Evolutionary conservation across 2,888 invertebrate species (phyloP), one percentile per base, ranked within the genome.

Genomic region (Alloscopus bannaensis): DNA sequence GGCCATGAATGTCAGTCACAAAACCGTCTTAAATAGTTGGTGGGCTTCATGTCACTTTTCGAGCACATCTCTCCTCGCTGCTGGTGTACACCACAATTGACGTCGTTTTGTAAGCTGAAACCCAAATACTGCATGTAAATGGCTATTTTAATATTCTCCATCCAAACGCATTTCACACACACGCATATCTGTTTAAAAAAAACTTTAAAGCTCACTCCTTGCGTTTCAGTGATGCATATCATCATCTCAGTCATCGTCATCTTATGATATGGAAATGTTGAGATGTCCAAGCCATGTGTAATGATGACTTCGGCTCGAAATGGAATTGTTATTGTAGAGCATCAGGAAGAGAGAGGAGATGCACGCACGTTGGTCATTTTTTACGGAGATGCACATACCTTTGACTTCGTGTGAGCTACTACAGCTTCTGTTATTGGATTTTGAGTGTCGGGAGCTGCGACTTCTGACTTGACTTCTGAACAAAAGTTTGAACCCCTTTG

Each of bases 21-120:
- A 71, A 78, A 71, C 59, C 52, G 78, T 57, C 65, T 52, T 78
- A 78, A 78, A 78, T 78, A 59, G 83, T 70, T 81, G 82, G 82
- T 83, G 81, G 81, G 79, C 83, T 76, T 50, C 76, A 79, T 81
- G 79, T 81, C 83, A 81, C 50, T 31, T 8, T 20, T 22, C 24
- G 42, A 18, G 3, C 40, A 20, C 71, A 36, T 52, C 29, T 20
- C 16, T 70, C 59, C n/a, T n/a, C n/a, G n/a, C n/a, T n/a, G n/a
- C n/a, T n/a, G n/a, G n/a, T n/a, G 70, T 59, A 59, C 26, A 45
- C 71, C 29, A 71, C 55, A 64, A 65, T 65, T 73, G 55, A 73
- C 42, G 55, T 52, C 65, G 59, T 45, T 57, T 77, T 70, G 77
- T 62, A 78, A 78, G 71, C 29, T 70, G 75, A 62, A 71, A 64